Conservation (phyloP, 1,140 invertebrate genomes). For the Tribolium madens region DNA sequence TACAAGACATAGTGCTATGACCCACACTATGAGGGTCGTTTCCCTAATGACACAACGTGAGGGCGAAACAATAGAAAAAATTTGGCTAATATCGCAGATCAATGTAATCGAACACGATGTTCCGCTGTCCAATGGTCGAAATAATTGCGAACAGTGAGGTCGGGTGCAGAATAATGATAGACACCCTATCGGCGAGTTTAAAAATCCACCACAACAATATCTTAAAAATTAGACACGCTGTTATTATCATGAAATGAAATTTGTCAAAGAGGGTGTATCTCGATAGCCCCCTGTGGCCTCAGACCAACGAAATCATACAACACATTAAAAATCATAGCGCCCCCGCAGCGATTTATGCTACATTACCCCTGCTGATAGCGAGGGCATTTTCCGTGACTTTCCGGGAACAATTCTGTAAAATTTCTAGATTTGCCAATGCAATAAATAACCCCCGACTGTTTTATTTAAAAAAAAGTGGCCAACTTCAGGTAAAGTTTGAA, state of each 20-base stretch:
- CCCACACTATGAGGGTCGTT: constrained; percentile 30
- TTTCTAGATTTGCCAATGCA: constrained; percentile 22
- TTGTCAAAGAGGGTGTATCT: constrained; percentile 14
- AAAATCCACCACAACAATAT: background rate
- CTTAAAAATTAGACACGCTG: background rate
- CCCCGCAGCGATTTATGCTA: constrained; percentile 45
- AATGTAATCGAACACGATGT: constrained; percentile 4
- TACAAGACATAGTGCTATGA: background rate
- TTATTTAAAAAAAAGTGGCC: constrained; percentile 2
- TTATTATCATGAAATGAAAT: background rate
- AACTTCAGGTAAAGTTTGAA: background rate
- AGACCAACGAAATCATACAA: constrained; percentile 42
- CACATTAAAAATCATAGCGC: constrained; percentile 45
- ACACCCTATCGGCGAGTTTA: too few species aligned
- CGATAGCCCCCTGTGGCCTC: background rate
- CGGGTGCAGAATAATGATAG: too few species aligned
- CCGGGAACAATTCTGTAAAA: constrained; percentile 32
- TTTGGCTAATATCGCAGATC: constrained; percentile 38
- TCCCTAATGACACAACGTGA: constrained; percentile 32
- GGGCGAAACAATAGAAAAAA: constrained; percentile 38
- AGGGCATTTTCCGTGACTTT: constrained; percentile 26
- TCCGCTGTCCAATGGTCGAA: background rate
- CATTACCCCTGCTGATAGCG: constrained; percentile 41
- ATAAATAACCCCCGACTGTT: constrained; percentile 12
- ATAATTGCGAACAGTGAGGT: background rate